Conservation (phyloP, 1,140 invertebrate species). For the Frieseomelitta varia region DNA sequence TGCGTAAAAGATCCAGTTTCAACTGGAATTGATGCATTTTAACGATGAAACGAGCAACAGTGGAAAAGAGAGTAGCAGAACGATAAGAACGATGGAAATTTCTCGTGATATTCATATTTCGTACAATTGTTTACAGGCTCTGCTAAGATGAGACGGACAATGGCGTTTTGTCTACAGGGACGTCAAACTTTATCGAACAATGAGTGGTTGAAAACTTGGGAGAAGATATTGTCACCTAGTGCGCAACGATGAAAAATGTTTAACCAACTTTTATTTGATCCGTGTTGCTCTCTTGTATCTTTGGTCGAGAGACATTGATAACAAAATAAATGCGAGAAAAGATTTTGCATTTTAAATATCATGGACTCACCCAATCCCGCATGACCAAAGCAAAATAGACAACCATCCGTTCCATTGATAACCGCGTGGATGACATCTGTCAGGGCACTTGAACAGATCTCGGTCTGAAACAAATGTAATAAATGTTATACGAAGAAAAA, state of each 20-base stretch:
- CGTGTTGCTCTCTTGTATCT: too few relatives aligned
- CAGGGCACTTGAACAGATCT: slow-evolving; percentile 93
- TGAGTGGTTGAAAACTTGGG: background rate
- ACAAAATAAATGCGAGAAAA: background rate
- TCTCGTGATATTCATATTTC: slow-evolving; percentile 36
- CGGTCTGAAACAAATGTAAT: slow-evolving; percentile 86
- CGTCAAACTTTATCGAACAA: slow-evolving; percentile 42
- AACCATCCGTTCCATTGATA: slow-evolving; percentile 96
- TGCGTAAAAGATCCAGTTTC: background rate
- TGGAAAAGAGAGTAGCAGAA: background rate
- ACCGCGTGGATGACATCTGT: slow-evolving; percentile 97
- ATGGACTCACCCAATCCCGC: slow-evolving; percentile 90
- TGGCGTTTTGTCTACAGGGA: slow-evolving; percentile 38
- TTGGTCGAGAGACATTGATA: background rate
- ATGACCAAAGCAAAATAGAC: slow-evolving; percentile 96
- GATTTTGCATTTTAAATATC: background rate
- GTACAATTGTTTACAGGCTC: slow-evolving; percentile 47
- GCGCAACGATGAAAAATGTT: slow-evolving; percentile 4
- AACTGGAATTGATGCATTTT: background rate
- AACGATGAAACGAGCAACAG: background rate
- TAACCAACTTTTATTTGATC: background rate
- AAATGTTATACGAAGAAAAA: background rate
- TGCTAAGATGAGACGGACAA: background rate
- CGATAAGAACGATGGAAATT: slow-evolving; percentile 2
- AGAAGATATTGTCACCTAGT: background rate